Evolutionary conservation across 2,888 invertebrate species (phyloP).

Genomic region (Julus scanicus): DNA sequence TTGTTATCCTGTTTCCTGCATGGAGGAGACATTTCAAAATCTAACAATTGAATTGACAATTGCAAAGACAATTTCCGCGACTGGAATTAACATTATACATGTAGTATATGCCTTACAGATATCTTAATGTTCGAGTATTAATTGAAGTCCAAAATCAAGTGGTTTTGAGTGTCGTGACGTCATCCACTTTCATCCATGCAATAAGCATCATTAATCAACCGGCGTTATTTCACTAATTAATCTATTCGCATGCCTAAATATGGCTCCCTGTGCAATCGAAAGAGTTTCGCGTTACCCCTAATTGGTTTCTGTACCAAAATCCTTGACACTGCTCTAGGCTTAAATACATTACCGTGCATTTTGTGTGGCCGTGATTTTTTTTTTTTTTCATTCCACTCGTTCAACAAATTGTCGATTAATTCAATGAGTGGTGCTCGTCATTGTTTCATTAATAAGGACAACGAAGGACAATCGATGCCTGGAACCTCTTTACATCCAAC

Average conservation of each 20-base stretch:
- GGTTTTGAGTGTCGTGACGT: slow-evolving; percentile 4
- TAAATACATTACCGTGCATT: background rate
- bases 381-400: background rate
- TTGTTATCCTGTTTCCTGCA: background rate
- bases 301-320: background rate
- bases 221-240: background rate
- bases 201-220: slow-evolving; percentile 17
- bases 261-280: background rate
- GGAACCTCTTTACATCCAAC: background rate
- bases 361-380: background rate
- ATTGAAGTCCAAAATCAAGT: background rate
- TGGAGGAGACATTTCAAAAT: background rate
- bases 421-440: background rate
- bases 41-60: background rate
- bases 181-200: background rate
- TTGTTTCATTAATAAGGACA: background rate
- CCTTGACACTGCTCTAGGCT: background rate
- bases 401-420: background rate
- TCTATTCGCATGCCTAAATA: background rate
- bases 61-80: background rate
- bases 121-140: background rate
- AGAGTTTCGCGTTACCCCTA: slow-evolving; percentile 18
- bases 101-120: background rate
- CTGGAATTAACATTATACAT: background rate
- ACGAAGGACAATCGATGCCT: background rate